A percentile compares a stretch with the other conserved stretches of the same genome.
Conservation (phyloP, 2,113 vertebrate species). For the Oncorhynchus masou region DNA sequence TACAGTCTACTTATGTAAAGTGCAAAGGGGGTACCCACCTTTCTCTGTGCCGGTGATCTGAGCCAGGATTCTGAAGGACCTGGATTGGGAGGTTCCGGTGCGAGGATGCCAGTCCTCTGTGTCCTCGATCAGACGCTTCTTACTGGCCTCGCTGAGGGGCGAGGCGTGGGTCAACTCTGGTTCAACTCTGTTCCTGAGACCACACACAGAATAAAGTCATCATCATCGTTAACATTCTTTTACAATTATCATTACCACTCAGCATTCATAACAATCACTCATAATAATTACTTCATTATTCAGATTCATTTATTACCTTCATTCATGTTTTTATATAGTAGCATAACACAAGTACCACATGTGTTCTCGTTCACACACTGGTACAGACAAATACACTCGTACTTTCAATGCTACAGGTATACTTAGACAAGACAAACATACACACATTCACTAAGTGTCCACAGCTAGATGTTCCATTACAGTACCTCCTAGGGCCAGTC, state of each 20-base stretch:
- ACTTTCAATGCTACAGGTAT: no score
- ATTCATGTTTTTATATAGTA: no score
- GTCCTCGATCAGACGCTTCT: slow-evolving; percentile 94
- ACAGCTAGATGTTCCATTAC: slow-evolving; percentile 32
- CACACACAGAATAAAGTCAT: background rate
- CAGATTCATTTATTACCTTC: background rate
- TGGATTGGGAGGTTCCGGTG: slow-evolving; percentile 88
- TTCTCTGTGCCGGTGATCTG: slow-evolving; percentile 95
- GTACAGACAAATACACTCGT: background rate
- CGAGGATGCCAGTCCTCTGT: slow-evolving; percentile 93
- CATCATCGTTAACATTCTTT: no score
- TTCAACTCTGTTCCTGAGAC: slow-evolving; percentile 79
- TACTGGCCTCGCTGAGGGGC: slow-evolving; percentile 85
- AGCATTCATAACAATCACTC: background rate
- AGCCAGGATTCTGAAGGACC: slow-evolving; percentile 94
- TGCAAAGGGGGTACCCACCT: slow-evolving; percentile 64
- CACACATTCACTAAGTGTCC: background rate
- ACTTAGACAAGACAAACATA: background rate
- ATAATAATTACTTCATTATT: background rate
- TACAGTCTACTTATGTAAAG: background rate
- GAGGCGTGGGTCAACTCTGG: slow-evolving; percentile 77
- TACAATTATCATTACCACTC: background rate
- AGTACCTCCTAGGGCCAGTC: slow-evolving; percentile 39
- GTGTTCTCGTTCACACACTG: no score
- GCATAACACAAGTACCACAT: no score